A percentile compares a stretch with the other conserved stretches of the same genome.
phyloP scores from a whole-genome alignment of 2,797 vertebrate genomes.

The Tokudaia muenninki region DNA sequence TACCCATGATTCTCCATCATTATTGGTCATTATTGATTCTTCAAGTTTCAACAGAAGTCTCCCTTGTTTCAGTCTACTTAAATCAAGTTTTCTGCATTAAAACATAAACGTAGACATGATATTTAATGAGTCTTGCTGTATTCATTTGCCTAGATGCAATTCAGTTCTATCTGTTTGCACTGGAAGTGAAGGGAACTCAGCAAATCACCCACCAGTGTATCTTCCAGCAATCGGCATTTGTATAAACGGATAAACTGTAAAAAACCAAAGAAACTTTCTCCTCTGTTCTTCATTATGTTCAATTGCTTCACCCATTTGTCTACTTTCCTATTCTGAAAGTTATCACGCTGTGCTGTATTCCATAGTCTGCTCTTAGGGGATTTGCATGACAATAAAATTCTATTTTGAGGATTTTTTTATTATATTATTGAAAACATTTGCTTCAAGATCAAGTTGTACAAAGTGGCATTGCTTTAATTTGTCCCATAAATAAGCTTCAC shows the following conservation, averaged over 20 bases:
- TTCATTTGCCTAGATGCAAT: neutral
- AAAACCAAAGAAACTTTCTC: neutral
- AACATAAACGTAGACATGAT: neutral
- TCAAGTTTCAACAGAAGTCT: neutral
- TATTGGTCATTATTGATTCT: neutral
- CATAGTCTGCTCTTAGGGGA: slow-evolving; percentile 30
- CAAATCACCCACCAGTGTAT: neutral
- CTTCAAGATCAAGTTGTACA: slow-evolving; percentile 62
- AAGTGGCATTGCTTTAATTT: slow-evolving; percentile 56
- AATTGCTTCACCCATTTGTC: slow-evolving; percentile 4
- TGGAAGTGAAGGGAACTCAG: neutral
- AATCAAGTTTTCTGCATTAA: too few relatives aligned
- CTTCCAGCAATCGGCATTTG: neutral
- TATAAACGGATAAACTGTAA: neutral
- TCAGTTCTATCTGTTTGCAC: neutral
- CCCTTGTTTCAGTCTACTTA: neutral
- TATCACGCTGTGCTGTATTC: neutral
- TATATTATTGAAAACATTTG: slow-evolving; percentile 65
- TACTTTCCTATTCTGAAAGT: slow-evolving; percentile 24
- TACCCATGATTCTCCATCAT: neutral
- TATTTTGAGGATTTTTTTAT: slow-evolving; percentile 71
- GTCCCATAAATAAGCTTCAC: slow-evolving; percentile 66
- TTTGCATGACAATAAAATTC: slow-evolving; percentile 73
- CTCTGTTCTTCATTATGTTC: neutral
- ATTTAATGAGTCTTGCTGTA: neutral